A percentile compares a stretch with the other conserved stretches of the same genome.
phyloP scores from a whole-genome alignment of 2,888 invertebrate species.

The Rhagophthalmus giganteus region DNA sequence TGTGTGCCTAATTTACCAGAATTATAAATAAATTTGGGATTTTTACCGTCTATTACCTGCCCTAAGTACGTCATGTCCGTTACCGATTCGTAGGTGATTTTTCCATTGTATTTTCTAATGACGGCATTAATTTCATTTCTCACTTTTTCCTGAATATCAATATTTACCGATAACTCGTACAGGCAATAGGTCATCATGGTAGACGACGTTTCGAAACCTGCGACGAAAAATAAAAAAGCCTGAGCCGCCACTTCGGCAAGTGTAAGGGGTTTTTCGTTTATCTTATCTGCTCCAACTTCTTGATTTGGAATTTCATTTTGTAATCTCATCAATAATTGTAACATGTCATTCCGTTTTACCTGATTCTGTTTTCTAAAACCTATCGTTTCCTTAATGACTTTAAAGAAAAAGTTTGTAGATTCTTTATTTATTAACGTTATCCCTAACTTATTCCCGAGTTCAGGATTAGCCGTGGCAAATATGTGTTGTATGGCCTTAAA shows the following conservation, averaged over 20 bases:
- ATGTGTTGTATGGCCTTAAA: constrained; percentile 22
- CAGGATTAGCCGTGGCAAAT: constrained; percentile 29
- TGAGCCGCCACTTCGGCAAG: neutral
- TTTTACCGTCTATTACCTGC: neutral
- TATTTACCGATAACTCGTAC: neutral
- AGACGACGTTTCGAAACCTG: neutral
- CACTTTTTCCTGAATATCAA: neutral
- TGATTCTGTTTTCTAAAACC: constrained; percentile 55
- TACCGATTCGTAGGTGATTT: neutral
- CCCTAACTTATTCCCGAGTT: constrained; percentile 35
- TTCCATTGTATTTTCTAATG: neutral
- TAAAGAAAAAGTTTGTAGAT: constrained; percentile 53
- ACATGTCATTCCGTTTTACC: constrained; percentile 58
- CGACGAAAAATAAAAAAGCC: neutral
- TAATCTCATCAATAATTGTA: constrained; percentile 60
- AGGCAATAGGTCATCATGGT: neutral
- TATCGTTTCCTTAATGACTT: constrained; percentile 53
- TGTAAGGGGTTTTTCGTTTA: neutral
- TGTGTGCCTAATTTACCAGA: neutral
- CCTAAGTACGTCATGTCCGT: neutral
- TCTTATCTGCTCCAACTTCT: too few species aligned
- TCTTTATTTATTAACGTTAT: constrained; percentile 34
- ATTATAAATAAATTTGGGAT: too few species aligned
- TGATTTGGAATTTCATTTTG: too few species aligned
- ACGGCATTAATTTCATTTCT: neutral